Evolutionary conservation across 1,140 invertebrate genomes (phyloP).

Genomic region (Pogonognathellus flavescens): DNA sequence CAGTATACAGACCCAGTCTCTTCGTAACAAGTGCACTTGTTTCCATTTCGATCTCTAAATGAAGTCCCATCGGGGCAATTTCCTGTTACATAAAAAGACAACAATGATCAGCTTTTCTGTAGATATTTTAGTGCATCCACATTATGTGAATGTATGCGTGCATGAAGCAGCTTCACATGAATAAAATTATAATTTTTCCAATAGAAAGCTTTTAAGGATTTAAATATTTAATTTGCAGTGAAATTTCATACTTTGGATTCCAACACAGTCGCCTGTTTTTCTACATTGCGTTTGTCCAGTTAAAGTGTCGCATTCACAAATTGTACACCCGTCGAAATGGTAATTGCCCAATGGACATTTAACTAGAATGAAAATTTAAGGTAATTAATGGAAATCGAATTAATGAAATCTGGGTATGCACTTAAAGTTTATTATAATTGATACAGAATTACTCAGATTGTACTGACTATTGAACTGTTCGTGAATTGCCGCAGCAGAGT

Average conservation of each 20-base stretch:
- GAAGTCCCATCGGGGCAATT: constrained; percentile 11
- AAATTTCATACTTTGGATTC: constrained; percentile 1
- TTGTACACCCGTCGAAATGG: constrained; percentile 27
- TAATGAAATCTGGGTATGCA: too few relatives aligned
- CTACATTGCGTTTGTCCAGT: constrained; percentile 39
- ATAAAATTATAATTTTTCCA: background rate
- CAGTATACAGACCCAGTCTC: constrained; percentile 41
- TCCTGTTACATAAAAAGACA: constrained; percentile 15
- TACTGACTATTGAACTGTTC: too few relatives aligned
- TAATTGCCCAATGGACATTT: constrained; percentile 23
- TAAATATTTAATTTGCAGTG: background rate
- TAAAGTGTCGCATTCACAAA: constrained; percentile 38
- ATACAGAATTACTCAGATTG: too few relatives aligned
- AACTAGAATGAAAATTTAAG: background rate
- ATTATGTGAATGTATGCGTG: too few relatives aligned
- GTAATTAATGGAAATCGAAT: background rate
- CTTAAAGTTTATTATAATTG: too few relatives aligned
- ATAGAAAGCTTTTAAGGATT: background rate
- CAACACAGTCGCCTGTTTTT: background rate
- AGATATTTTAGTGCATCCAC: too few relatives aligned
- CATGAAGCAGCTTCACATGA: too few relatives aligned
- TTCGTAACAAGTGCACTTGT: constrained; percentile 19
- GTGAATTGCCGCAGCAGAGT: too few relatives aligned
- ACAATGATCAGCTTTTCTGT: too few relatives aligned
- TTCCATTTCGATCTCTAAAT: constrained; percentile 48